Conservation (phyloP, 2,888 invertebrate genomes). For the Mythimna loreyi region DNA sequence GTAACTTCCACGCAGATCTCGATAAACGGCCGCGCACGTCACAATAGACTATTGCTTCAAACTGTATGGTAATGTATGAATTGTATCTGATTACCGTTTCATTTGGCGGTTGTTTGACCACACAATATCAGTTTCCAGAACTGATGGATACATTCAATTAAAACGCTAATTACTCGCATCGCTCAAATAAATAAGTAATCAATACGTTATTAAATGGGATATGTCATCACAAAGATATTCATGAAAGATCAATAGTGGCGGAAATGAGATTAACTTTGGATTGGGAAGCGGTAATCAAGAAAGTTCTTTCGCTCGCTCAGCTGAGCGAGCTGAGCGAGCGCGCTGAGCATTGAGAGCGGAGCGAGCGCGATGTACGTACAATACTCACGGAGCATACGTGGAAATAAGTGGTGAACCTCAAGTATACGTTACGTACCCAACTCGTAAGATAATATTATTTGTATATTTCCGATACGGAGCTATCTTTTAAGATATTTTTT, state of each 20-base stretch:
- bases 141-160: slow-evolving; percentile 18
- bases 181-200: background rate
- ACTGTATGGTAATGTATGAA: slow-evolving; percentile 26
- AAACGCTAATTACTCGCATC: slow-evolving; percentile 15
- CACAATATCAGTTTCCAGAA: slow-evolving; percentile 9
- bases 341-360: background rate
- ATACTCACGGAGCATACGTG: background rate
- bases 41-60: slow-evolving; percentile 35
- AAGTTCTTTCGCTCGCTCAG: slow-evolving; percentile 16
- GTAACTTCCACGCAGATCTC: slow-evolving; percentile 32
- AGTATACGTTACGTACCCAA: slow-evolving; percentile 29
- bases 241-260: slow-evolving; percentile 21
- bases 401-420: slow-evolving; percentile 2
- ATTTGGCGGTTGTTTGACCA: slow-evolving; percentile 27
- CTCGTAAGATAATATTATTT: slow-evolving; percentile 44
- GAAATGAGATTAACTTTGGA: slow-evolving; percentile 19
- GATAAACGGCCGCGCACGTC: slow-evolving; percentile 13
- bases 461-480: slow-evolving; percentile 40
- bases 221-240: slow-evolving; percentile 1
- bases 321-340: slow-evolving; percentile 7
- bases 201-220: background rate
- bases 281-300: slow-evolving; percentile 25
- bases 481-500: slow-evolving; percentile 34
- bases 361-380: slow-evolving; percentile 8
- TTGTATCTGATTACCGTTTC: slow-evolving; percentile 22